Evolutionary conservation across 1,140 invertebrate genomes (phyloP), one percentile per base, ranked within the genome.

Genomic region (Papilio xuthus): DNA sequence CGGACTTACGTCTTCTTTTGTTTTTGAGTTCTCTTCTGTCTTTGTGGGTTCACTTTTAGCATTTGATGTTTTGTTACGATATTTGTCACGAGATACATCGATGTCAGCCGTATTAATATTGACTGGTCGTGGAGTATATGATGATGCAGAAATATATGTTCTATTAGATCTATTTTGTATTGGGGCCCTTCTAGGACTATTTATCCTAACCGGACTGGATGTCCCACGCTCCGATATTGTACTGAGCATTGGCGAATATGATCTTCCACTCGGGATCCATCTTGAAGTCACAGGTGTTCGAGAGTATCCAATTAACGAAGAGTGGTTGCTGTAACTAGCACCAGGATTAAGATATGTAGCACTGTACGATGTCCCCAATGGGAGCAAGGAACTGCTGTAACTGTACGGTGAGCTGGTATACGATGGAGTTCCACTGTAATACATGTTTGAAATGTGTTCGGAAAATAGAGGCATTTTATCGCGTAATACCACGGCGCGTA

Each of bases 31-130:
- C 73, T 82, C 44, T 78, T 81, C 83, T 85, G 82, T 82, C 42
- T 82, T 53, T 20, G 80, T 63, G 9, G 81, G 44, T 23, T 71
- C 63, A 18, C 80, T 53, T 56, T 77, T 72, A 26, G 82, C 15
- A 80, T 41, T 80, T 26, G 79, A 80, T n/a, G 18, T 41, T 81
- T 94, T 94, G 77, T 85, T 86, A 37, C 94, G 90, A 83, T 95
- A 95, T 83, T 92, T 94, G 88, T 96, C 95, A 60, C 95, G 93
- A 0, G 96, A 96, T 0, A 98, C 97, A 89, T 98, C 97, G 81
- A 98, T 98, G 86, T 97, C 96, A 2, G 97, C 96, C 6, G 97
- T 97, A 86, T 97, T 97, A 42, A 97, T 97, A 79, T 94, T 94
- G 20, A 96, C 95, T 8, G 96, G 96, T 60, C 95, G 94, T 2